Conservation (phyloP, 1,140 invertebrate genomes). For the Eubasilissa regina region DNA sequence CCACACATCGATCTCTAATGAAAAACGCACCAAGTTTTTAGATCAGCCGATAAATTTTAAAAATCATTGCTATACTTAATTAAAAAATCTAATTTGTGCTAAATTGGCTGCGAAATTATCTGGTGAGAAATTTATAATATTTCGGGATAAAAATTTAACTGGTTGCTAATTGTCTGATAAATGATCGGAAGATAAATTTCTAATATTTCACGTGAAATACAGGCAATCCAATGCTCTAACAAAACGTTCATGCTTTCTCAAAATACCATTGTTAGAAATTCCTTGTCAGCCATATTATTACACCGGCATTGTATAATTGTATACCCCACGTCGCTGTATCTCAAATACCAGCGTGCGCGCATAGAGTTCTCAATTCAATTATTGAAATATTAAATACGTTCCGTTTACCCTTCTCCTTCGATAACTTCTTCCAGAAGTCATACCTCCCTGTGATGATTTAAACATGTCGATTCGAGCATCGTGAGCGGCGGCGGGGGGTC, state of each 20-base stretch:
- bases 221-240: neutral
- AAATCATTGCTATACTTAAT: too few relatives aligned
- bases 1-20: too few relatives aligned
- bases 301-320: neutral
- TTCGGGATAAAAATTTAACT: too few relatives aligned
- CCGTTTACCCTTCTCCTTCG: constrained; percentile 22
- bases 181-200: too few relatives aligned
- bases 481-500: neutral
- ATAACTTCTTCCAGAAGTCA: constrained; percentile 25
- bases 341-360: constrained; percentile 12
- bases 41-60: too few relatives aligned
- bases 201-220: too few relatives aligned
- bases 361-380: constrained; percentile 45
- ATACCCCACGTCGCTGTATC: neutral
- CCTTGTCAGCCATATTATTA: constrained; percentile 10
- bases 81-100: too few relatives aligned
- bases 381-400: constrained; percentile 50
- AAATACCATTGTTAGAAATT: constrained; percentile 27
- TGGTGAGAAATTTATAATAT: too few relatives aligned
- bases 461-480: constrained; percentile 38
- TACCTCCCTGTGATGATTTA: constrained; percentile 48
- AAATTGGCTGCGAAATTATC: too few relatives aligned
- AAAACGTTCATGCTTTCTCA: constrained; percentile 33
- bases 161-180: too few relatives aligned
- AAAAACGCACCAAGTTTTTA: too few relatives aligned